These are phyloP conservation scores for Mustelus asterias DNA, from an alignment of 2,113 vertebrate species.

Conservation along the genomic window DNA sequence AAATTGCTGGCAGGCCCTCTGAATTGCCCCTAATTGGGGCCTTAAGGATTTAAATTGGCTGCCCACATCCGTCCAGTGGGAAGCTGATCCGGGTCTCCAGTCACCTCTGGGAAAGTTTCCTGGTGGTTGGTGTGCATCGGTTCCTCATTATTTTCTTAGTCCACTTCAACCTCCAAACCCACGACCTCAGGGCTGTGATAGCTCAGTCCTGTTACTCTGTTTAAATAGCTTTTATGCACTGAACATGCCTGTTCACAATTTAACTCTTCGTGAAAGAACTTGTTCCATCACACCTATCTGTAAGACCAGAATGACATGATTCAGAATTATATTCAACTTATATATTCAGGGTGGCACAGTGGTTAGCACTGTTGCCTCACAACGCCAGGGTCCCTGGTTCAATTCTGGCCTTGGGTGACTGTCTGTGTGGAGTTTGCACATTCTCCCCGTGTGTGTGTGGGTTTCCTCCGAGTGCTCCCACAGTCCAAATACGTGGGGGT, in stretches of 20 bases:
- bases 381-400: too few relatives aligned
- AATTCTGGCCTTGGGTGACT: too few relatives aligned
- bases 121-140: background rate
- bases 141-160: background rate
- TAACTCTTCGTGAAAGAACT: background rate
- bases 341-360: background rate
- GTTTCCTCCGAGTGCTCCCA: too few relatives aligned
- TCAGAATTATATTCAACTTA: background rate
- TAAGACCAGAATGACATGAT: background rate
- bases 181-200: background rate
- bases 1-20: background rate
- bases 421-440: too few relatives aligned
- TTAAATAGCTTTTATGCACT: background rate
- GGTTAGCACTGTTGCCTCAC: too few relatives aligned
- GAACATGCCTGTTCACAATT: background rate
- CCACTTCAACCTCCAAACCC: background rate
- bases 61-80: too few relatives aligned
- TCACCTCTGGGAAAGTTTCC: too few relatives aligned
- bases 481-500: too few relatives aligned
- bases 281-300: background rate
- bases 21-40: background rate
- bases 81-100: too few relatives aligned
- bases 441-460: too few relatives aligned
- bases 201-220: background rate
- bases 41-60: too few relatives aligned